These are phyloP conservation scores for Galagoides demidoff DNA, from an alignment of 2,797 vertebrate genomes.

Conservation along the genomic window DNA sequence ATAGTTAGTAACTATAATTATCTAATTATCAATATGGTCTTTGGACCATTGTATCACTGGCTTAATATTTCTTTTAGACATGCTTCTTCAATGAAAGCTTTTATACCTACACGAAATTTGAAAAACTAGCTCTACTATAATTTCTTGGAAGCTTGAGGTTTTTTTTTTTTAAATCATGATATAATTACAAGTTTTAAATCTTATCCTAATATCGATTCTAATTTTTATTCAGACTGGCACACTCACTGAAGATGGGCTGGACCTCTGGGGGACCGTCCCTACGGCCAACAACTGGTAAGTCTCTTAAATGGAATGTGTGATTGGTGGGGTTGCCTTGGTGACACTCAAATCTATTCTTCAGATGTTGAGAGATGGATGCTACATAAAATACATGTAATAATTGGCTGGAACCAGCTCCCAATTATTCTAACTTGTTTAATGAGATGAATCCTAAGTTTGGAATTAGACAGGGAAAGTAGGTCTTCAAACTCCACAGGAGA, in stretches of 20 bases:
- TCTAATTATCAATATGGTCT: neutral
- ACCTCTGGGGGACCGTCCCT: constrained; percentile 84
- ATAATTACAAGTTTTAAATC: neutral
- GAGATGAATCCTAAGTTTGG: constrained; percentile 52
- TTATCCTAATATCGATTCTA: constrained; percentile 68
- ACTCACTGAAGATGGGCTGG: constrained; percentile 87
- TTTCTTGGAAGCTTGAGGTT: neutral
- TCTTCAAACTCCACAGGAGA: neutral
- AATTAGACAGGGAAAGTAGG: neutral
- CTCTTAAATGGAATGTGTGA: neutral
- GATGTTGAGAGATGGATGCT: neutral
- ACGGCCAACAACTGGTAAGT: constrained; percentile 79
- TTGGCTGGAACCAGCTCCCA: neutral
- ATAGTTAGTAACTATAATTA: neutral
- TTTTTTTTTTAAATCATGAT: neutral
- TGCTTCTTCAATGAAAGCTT: neutral
- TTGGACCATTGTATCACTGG: neutral
- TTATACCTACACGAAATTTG: neutral
- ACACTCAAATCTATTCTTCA: neutral
- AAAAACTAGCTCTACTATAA: neutral
- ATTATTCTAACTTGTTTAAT: constrained; percentile 38
- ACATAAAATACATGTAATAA: neutral
- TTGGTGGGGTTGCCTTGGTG: neutral
- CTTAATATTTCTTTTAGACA: neutral
- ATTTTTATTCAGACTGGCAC: constrained; percentile 83